Evolutionary conservation across 2,888 invertebrate species (phyloP).

Genomic region (Nowickia ferox): DNA sequence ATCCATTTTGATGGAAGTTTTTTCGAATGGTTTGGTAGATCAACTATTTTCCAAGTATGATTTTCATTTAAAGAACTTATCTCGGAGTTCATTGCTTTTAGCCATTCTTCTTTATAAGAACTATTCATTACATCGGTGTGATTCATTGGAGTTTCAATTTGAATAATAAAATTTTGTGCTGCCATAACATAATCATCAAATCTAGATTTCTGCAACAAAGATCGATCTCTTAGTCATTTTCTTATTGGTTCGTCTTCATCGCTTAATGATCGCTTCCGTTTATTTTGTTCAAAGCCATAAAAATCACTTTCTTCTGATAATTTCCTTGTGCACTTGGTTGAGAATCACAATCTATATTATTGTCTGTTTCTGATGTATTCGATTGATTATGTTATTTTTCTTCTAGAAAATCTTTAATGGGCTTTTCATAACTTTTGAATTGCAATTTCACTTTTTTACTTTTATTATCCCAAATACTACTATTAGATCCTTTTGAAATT

Average conservation of each 20-base stretch:
- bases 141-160: conserved; percentile 18
- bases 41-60: conserved; percentile 2
- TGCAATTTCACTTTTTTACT: not conserved
- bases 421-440: conserved; percentile 12
- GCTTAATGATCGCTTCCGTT: not conserved
- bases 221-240: conserved; percentile 24
- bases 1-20: conserved; percentile 2
- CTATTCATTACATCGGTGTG: not conserved
- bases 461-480: not conserved
- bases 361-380: not conserved
- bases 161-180: conserved; percentile 9
- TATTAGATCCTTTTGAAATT: not conserved
- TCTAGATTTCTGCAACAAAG: not conserved
- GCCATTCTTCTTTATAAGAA: not conserved
- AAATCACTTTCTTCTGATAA: conserved; percentile 14
- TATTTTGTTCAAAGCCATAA: conserved; percentile 13
- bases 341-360: not conserved
- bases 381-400: not conserved
- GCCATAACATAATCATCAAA: conserved; percentile 18
- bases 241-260: conserved; percentile 15
- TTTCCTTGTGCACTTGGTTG: not conserved
- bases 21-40: not conserved
- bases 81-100: no score
- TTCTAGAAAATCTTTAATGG: not conserved
- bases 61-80: conserved; percentile 32